Conservation (phyloP, 23 tunicate genomes). For the Ciona savignyi region DNA sequence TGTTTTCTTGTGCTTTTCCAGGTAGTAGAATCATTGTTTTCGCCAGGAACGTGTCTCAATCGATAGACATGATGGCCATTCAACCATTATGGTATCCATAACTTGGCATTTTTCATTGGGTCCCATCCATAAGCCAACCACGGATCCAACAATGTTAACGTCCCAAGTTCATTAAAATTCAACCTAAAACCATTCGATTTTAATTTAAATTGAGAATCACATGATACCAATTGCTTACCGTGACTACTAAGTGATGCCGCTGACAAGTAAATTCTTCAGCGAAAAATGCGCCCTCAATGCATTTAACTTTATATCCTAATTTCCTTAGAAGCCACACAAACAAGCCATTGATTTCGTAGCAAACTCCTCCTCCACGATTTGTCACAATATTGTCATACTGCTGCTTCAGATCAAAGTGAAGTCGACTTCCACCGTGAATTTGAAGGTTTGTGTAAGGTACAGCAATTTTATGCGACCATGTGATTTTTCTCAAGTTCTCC, state of each 20-base stretch:
- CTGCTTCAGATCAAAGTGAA: neutral
- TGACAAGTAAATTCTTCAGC: no score
- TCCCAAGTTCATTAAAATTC: no score
- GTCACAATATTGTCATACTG: neutral
- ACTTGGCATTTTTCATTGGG: no score
- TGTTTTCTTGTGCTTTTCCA: neutral
- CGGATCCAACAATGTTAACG: no score
- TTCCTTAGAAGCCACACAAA: neutral
- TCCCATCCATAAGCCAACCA: no score
- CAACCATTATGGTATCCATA: no score
- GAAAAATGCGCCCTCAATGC: neutral
- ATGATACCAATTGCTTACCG: neutral
- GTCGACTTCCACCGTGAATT: neutral
- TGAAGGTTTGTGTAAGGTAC: neutral
- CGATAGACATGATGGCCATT: neutral
- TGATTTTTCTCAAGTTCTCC: neutral
- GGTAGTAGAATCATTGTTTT: neutral
- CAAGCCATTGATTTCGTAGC: neutral
- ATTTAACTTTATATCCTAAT: neutral
- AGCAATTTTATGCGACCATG: neutral
- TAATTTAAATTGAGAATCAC: no score
- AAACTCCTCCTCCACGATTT: neutral
- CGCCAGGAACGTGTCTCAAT: neutral
- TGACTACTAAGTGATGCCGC: no score
- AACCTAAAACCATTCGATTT: no score